Conservation (phyloP, 2,888 invertebrate species). For the Gastrophysa polygoni region DNA sequence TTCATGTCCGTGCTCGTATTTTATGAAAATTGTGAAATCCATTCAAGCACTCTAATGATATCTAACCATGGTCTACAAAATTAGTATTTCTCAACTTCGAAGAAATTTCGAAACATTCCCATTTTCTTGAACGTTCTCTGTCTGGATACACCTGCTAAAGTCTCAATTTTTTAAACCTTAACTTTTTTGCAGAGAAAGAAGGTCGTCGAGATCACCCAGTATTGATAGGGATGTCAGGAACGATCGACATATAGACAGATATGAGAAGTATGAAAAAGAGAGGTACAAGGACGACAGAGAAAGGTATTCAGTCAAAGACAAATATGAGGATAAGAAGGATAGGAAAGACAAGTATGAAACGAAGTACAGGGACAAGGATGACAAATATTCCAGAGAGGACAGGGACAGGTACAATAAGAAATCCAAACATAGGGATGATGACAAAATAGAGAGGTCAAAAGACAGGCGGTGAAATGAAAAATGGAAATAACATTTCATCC, state of each 20-base stretch:
- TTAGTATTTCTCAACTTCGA: too few species aligned
- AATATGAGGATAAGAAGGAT: slow-evolving; percentile 51
- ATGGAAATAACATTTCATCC: not conserved
- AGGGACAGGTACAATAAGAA: slow-evolving; percentile 45
- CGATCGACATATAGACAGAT: slow-evolving; percentile 55
- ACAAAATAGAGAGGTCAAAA: slow-evolving; percentile 47
- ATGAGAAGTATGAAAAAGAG: slow-evolving; percentile 43
- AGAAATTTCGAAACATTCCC: too few species aligned
- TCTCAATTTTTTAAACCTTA: too few species aligned
- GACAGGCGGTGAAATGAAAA: slow-evolving; percentile 49
- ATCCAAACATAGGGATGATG: slow-evolving; percentile 46
- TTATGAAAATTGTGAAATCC: too few species aligned
- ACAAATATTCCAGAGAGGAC: slow-evolving; percentile 45
- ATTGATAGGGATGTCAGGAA: slow-evolving; percentile 55
- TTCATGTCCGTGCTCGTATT: too few species aligned
- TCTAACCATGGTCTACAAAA: too few species aligned
- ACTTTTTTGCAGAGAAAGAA: slow-evolving; percentile 54
- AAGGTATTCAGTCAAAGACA: slow-evolving; percentile 39
- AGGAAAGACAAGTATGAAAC: slow-evolving; percentile 48
- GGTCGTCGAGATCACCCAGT: slow-evolving; percentile 52
- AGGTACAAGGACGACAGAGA: slow-evolving; percentile 48
- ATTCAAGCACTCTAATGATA: too few species aligned
- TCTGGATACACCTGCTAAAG: too few species aligned
- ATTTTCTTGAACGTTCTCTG: too few species aligned
- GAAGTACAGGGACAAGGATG: slow-evolving; percentile 46